Percentiles rank a stretch among this genome's conserved stretches.
Conservation (phyloP, 2,113 vertebrate genomes). For the Pollimyrus isidori region DNA sequence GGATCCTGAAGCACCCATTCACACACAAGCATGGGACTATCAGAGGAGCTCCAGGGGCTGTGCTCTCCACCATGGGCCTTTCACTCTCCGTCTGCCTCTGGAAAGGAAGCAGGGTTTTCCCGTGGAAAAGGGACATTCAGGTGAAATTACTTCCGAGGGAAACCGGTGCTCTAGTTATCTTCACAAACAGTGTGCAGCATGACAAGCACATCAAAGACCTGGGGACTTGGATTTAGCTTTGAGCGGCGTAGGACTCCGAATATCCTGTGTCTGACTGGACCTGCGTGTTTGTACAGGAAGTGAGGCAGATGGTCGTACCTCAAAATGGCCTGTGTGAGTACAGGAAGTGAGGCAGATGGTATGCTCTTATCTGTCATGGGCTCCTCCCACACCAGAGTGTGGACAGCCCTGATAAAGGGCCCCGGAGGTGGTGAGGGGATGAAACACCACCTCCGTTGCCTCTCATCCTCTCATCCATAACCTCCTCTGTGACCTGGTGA, state of each 20-base stretch:
- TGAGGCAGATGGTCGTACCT: slow-evolving; percentile 19
- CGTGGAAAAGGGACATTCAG: neutral
- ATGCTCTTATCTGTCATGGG: slow-evolving; percentile 19
- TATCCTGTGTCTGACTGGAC: slow-evolving; percentile 34
- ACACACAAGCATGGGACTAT: neutral
- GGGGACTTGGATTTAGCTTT: slow-evolving; percentile 35
- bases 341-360: slow-evolving; percentile 33
- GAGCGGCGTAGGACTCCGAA: slow-evolving; percentile 26
- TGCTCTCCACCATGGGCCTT: neutral
- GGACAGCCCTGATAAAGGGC: slow-evolving; percentile 23
- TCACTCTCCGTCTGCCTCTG: neutral
- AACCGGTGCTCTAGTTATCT: slow-evolving; percentile 21
- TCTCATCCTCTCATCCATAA: neutral
- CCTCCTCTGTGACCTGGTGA: neutral
- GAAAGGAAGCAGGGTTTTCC: neutral
- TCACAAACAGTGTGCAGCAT: slow-evolving; percentile 13
- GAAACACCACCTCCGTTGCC: neutral
- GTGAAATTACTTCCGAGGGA: slow-evolving; percentile 7
- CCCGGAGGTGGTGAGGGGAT: neutral
- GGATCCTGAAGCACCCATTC: neutral
- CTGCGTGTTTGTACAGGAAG: neutral
- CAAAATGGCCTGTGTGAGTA: slow-evolving; percentile 35
- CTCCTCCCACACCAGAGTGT: slow-evolving; percentile 4
- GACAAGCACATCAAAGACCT: slow-evolving; percentile 47
- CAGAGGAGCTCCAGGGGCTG: neutral